Conservation (phyloP, 2,797 vertebrate genomes). For the Kryptopterus vitreolus region DNA sequence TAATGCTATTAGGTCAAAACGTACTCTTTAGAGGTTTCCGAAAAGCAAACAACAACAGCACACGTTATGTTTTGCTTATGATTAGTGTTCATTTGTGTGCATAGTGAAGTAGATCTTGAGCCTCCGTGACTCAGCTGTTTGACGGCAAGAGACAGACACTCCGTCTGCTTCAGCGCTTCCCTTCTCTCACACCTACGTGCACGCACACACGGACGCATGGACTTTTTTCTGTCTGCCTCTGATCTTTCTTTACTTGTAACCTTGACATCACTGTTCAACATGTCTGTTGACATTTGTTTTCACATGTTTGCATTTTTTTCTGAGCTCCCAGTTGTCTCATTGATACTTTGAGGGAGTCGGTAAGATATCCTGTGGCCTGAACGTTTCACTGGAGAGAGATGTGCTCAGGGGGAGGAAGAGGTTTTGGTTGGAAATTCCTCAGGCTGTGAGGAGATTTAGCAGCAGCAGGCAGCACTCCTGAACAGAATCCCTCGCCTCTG, state of each 20-base stretch:
- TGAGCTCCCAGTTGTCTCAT: not conserved
- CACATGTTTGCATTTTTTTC: not conserved
- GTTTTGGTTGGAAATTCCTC: conserved; percentile 67
- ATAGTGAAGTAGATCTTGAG: not conserved
- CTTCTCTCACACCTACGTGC: not conserved
- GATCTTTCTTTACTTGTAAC: not conserved
- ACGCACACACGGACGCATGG: not conserved
- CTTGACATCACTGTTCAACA: not conserved
- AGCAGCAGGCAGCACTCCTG: conserved; percentile 59
- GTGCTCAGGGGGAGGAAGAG: conserved; percentile 59
- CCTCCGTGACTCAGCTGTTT: not conserved
- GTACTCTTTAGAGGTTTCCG: not conserved
- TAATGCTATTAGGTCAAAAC: not conserved
- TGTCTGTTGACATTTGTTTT: not conserved
- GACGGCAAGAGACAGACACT: not conserved
- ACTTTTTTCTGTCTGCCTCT: not conserved
- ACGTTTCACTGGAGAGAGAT: conserved; percentile 43
- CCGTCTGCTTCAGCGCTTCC: not conserved
- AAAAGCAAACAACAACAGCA: not conserved
- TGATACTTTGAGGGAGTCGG: not conserved
- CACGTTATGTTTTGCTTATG: not conserved
- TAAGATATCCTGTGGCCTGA: conserved; percentile 36
- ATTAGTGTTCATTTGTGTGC: not conserved
- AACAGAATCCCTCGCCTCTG: conserved; percentile 50
- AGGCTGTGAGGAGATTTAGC: conserved; percentile 59